Base-by-base conservation (phyloP, 2,113 vertebrate genomes). In the Eleginops maclovinus region DNA sequence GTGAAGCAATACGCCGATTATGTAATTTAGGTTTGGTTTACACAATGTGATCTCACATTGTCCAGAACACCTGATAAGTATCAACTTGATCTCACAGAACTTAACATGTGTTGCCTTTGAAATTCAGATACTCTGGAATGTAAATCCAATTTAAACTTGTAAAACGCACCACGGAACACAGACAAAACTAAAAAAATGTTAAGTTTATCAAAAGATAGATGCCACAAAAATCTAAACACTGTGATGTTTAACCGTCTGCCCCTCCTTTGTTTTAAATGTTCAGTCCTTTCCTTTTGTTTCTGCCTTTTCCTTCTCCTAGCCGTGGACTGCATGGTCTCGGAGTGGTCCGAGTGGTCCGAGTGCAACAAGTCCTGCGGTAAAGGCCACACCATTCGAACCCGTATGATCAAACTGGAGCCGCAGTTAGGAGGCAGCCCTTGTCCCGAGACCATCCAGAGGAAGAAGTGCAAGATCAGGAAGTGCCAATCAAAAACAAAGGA, bases 321-420 rank as follows among this genome's bases (percentile, higher is more conserved):
- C 28, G 93, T 95, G 0, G 94, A 97, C 93, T 99, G 97, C 74
- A 97, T 98, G 91, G 90, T 99, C 43, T 97, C 95, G 0, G 97
- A 98, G 65, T 98, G 97, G 97, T 96, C 97, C 3, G 95, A 96
- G 59, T 99, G 98, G 98, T 97, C 97, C 0, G 96, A 97, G 89
- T 98, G 98, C 90, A 98, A 98, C 70, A 99, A 98, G 82, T 98
- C 97, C 0, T 99, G 97, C 0, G 97, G 97, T 8, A 98, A 97
- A 91, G 98, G 97, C 50, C 98, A 99, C 84, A 94, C 96, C 92
- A 97, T 99, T 78, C 95, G 97, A 77, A 97, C 97, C 0, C 96
- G 97, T 75, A 97, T 96, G 95, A 92, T 98, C 47, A 97, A 97
- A 88, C 92, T 94, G 86, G 98, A 99, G 90, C 96, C 97, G 0